Evolutionary conservation across 2,113 vertebrate species (phyloP), one percentile per base, ranked within the genome.

Genomic region (Vireo altiloquus): DNA sequence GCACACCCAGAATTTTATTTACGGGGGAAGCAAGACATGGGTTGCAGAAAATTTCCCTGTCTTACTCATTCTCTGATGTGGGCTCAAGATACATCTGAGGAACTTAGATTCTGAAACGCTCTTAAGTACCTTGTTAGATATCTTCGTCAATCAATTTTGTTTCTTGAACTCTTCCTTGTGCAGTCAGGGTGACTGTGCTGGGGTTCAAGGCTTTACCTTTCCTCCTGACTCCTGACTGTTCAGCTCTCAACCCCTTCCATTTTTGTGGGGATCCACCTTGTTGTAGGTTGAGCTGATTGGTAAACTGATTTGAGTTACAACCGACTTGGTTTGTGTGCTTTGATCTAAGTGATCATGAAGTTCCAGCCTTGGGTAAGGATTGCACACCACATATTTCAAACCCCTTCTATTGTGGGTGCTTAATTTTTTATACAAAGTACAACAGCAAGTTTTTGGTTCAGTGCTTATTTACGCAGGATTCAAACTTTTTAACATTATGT

Each of bases 161-260:
- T 37, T 74, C 40, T 30, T 13, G 60, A 75, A 35, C 5, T 40
- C 9, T 9, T 82, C 42, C 18, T 30, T 1, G 0, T 33, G 22
- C 35, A 12, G 11, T 66, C 22, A 66, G n/a, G 28, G 28, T 0
- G 3, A n/a, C 9, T 2, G 1, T 42, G 3, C 8, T 77, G 39
- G 2, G 9, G 7, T 35, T 60, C 20, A 68, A 37, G 17, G 3
- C 15, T 79, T 35, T 39, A 60, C 2, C 2, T 18, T 53, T 78
- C 12, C 20, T 90, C 6, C 27, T 66, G 13, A 18, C 15, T 71
- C 25, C 4, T 66, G 5, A 30, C 24, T 54, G 5, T 37, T 85
- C 40, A 64, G 7, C 4, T 14, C 30, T 83, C 23, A 74, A 25
- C 1, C 1, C 2, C 7, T 71, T 66, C 33, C 15, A 30, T 47